phyloP scores from a whole-genome alignment of 1,140 invertebrate genomes.

The Whitmania pigra region DNA sequence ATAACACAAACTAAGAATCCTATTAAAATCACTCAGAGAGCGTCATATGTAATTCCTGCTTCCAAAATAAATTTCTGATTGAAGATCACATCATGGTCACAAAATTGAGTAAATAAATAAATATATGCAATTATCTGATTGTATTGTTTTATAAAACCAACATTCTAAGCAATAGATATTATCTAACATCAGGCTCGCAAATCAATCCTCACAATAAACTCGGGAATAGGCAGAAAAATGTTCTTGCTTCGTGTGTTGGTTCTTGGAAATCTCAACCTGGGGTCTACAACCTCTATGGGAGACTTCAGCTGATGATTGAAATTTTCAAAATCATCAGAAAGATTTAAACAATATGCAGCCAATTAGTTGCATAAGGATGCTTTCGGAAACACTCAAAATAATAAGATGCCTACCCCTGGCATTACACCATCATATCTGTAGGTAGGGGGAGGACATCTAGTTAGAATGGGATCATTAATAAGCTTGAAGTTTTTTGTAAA shows the following conservation, averaged over 20 bases:
- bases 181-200: too few species aligned
- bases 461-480: slow-evolving; percentile 71
- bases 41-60: too few species aligned
- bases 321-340: not conserved
- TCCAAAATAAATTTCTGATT: too few species aligned
- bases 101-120: too few species aligned
- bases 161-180: too few species aligned
- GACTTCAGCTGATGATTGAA: slow-evolving; percentile 53
- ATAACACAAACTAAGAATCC: not conserved
- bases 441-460: slow-evolving; percentile 65
- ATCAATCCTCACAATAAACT: too few species aligned
- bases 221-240: too few species aligned
- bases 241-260: slow-evolving; percentile 48
- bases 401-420: slow-evolving; percentile 46
- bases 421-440: slow-evolving; percentile 80
- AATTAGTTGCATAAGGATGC: not conserved
- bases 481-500: slow-evolving; percentile 59
- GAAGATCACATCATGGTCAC: too few species aligned
- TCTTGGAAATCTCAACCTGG: slow-evolving; percentile 62
- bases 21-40: too few species aligned
- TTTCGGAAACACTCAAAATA: not conserved
- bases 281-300: slow-evolving; percentile 66
- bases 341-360: not conserved
- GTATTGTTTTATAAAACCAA: too few species aligned
- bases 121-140: too few species aligned